Evolutionary conservation across 2,888 invertebrate genomes (phyloP), one percentile per base, ranked within the genome.

Genomic region (Mythimna vitellina): DNA sequence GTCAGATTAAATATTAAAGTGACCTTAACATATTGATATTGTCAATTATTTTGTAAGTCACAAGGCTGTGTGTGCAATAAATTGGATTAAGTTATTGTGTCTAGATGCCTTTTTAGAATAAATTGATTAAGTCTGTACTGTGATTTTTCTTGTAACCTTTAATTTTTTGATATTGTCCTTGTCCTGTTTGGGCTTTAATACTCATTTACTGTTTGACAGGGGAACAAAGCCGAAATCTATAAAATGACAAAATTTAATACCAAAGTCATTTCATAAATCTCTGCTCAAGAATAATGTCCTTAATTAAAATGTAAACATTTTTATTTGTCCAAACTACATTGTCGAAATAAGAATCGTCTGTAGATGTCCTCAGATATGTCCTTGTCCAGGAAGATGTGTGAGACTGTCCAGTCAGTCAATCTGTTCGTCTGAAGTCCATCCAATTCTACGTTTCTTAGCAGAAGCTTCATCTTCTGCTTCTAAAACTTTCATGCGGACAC

Each of bases 401-500:
- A 77, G 81, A 80, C 67, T 77, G 80, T 86, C 76, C 54, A 65
- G 82, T 86, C 77, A 67, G 81, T 81, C 68, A 69, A 49, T 25
- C 49, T 69, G 68, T 80, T 73, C 46, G 62, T 71, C 61, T 7
- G 65, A 29, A 51, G 66, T 42, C 66, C 70, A 78, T 80, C 89
- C 84, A 78, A 82, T 85, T 88, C 86, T 89, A 73, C 84, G 87
- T 84, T 90, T 92, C 78, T 93, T 94, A 65, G 90, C 81, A 67
- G 90, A 88, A 53, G 86, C 88, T 81, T 94, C 94, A 81, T 98
- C 98, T 87, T 99, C 99, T 0, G 99, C 99, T 91, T 98, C 98
- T 93, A 99, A 95, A 8, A 99, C 99, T 96, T 99, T 98, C 67
- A 99, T 96, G 78, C 98, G 97, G 35, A 98, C 97, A 35, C 99